Evolutionary conservation across 2,797 vertebrate species (phyloP).

Genomic region (Hoplostethus atlanticus): DNA sequence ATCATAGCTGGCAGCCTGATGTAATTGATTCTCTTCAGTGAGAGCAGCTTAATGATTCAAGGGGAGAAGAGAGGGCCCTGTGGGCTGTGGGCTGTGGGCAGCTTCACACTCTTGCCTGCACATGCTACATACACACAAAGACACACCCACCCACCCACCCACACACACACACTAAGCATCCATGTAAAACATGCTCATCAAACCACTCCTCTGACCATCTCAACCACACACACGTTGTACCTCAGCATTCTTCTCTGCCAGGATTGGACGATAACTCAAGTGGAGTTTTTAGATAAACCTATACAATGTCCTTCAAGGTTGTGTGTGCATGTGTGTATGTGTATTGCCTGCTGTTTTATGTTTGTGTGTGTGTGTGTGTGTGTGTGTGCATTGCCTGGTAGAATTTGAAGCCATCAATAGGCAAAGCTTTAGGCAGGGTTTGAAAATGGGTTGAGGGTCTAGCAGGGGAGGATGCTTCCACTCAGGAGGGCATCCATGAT

Average conservation of each 20-base stretch:
- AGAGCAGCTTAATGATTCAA: constrained; percentile 65
- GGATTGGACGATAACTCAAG: constrained; percentile 34
- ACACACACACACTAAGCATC: constrained; percentile 4
- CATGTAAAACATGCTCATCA: neutral
- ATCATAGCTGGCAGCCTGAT: constrained; percentile 52
- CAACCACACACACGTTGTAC: no score
- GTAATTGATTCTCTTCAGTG: constrained; percentile 67
- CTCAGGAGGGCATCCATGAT: constrained; percentile 48
- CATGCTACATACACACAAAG: constrained; percentile 16
- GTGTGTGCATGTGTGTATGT: constrained; percentile 6
- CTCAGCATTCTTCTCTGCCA: constrained; percentile 15
- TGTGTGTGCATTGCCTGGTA: neutral
- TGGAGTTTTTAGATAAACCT: constrained; percentile 25
- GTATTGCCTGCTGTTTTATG: neutral
- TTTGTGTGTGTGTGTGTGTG: constrained; percentile 7
- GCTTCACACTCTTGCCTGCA: constrained; percentile 43
- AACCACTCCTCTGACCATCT: constrained; percentile 11
- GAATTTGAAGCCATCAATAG: constrained; percentile 4
- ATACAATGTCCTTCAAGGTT: constrained; percentile 4
- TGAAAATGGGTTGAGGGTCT: constrained; percentile 30
- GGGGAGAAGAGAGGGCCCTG: constrained; percentile 31
- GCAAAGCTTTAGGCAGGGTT: constrained; percentile 21
- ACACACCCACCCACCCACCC: constrained; percentile 27
- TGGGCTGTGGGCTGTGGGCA: constrained; percentile 24
- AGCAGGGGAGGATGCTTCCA: constrained; percentile 26